Conservation (phyloP, 2,113 vertebrate species). For the Theropithecus gelada region DNA sequence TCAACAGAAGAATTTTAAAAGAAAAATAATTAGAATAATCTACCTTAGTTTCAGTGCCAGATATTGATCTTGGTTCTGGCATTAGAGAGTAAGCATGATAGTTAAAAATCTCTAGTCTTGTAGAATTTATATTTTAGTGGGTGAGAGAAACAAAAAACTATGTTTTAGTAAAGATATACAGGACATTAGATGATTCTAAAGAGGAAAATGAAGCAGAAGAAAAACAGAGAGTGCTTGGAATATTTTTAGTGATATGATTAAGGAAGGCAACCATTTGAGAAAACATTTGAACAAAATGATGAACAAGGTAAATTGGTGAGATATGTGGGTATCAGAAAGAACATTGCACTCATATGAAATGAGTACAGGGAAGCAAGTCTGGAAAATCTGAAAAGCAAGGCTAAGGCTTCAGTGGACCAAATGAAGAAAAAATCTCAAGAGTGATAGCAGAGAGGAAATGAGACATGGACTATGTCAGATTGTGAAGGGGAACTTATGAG, state of each 20-base stretch:
- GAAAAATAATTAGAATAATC: background rate
- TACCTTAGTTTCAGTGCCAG: background rate
- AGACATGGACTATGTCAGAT: accelerated
- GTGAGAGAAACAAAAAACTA: background rate
- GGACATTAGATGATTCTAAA: background rate
- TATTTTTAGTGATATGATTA: background rate
- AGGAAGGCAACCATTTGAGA: background rate
- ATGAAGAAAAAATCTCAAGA: background rate
- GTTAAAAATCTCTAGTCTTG: background rate
- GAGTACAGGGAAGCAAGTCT: background rate
- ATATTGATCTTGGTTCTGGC: background rate
- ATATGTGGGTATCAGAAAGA: background rate
- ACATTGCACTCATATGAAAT: background rate
- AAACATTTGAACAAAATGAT: background rate
- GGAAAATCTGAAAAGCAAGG: background rate
- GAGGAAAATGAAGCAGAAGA: background rate
- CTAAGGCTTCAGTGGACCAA: background rate
- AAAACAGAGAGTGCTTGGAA: background rate
- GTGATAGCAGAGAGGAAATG: background rate
- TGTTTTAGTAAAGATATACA: background rate
- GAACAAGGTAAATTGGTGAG: background rate
- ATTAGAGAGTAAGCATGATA: background rate
- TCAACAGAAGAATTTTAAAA: background rate
- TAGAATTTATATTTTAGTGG: background rate
- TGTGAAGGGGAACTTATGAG: background rate